Conservation (phyloP, 35 echinoderm and acorn worm species). For the Lytechinus pictus region DNA sequence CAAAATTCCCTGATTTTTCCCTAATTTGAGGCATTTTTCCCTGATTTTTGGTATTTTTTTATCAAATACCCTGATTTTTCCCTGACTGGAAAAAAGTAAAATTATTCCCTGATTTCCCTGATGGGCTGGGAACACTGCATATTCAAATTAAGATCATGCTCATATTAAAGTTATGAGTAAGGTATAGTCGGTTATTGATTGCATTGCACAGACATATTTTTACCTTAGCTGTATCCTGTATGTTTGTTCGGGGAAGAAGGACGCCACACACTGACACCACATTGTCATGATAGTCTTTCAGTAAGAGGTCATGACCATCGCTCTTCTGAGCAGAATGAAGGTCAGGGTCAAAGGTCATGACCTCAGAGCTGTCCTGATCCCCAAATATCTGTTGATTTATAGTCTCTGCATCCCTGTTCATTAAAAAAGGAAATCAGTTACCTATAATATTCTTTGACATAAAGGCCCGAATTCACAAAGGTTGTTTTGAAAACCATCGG, state of each 20-base stretch:
- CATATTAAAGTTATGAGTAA: too few relatives aligned
- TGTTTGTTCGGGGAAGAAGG: slow-evolving; percentile 26
- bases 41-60: too few relatives aligned
- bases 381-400: neutral
- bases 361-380: neutral
- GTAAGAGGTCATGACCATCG: neutral
- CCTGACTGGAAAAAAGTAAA: too few relatives aligned
- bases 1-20: too few relatives aligned
- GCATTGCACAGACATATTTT: neutral
- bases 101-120: too few relatives aligned
- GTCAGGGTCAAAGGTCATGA: neutral
- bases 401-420: neutral
- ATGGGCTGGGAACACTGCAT: too few relatives aligned
- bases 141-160: too few relatives aligned
- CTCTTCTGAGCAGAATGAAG: neutral
- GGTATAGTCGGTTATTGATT: too few relatives aligned
- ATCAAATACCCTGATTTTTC: too few relatives aligned
- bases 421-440: neutral
- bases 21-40: too few relatives aligned
- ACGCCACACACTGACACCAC: slow-evolving; percentile 77
- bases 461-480: too few relatives aligned
- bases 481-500: too few relatives aligned
- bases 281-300: slow-evolving; percentile 33
- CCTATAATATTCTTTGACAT: neutral
- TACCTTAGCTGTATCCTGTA: neutral